Evolutionary conservation across 2,888 invertebrate genomes (phyloP).

Genomic region (Herminia tarsipennalis): DNA sequence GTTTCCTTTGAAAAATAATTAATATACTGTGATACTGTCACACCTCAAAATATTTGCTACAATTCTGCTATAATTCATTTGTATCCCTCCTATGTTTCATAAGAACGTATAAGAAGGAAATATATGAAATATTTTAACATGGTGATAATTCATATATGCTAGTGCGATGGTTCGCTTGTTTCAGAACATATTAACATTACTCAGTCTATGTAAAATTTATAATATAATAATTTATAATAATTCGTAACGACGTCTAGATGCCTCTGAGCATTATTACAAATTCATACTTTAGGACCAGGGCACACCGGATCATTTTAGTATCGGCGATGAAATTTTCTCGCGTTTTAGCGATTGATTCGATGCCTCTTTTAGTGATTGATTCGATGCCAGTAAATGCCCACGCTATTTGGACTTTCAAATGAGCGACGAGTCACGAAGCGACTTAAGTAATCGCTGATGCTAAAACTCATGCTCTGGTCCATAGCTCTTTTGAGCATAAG

Average conservation of each 20-base stretch:
- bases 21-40: conserved; percentile 39
- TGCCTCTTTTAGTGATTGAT: too few species aligned
- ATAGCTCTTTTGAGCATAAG: conserved; percentile 49
- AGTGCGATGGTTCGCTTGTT: conserved; percentile 46
- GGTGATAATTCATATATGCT: conserved; percentile 38
- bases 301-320: too few species aligned
- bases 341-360: too few species aligned
- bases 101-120: conserved; percentile 27
- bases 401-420: too few species aligned
- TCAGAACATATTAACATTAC: conserved; percentile 71
- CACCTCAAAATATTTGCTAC: conserved; percentile 31
- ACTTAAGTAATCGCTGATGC: too few species aligned
- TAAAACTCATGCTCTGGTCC: too few species aligned
- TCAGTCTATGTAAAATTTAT: conserved; percentile 74
- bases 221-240: conserved; percentile 58
- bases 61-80: conserved; percentile 4
- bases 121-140: conserved; percentile 26
- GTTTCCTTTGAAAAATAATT: conserved; percentile 46
- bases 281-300: too few species aligned
- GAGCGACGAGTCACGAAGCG: too few species aligned
- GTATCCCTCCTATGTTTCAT: conserved; percentile 7
- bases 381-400: too few species aligned
- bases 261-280: conserved; percentile 54
- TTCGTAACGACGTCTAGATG: conserved; percentile 60
- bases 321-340: too few species aligned